phyloP scores from a whole-genome alignment of 2,797 vertebrate genomes.

The Lemur catta region DNA sequence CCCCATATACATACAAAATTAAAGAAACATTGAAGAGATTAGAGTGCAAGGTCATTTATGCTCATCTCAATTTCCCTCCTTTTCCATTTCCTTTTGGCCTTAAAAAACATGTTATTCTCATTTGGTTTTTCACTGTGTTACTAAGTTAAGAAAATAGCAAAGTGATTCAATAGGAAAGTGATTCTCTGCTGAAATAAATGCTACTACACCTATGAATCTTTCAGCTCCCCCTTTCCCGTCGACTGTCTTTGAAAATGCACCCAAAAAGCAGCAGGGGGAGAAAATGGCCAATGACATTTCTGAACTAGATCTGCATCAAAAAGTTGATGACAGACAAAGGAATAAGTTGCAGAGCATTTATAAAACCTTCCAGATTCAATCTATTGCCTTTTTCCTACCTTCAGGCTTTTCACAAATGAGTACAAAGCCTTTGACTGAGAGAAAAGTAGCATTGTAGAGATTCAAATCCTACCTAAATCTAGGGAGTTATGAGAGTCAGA shows the following conservation, averaged over 20 bases:
- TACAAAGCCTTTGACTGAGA: slow-evolving; percentile 64
- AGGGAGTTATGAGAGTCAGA: slow-evolving; percentile 43
- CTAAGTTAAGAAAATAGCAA: slow-evolving; percentile 62
- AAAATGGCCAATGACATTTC: slow-evolving; percentile 66
- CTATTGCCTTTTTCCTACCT: slow-evolving; percentile 43
- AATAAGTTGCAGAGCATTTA: slow-evolving; percentile 59
- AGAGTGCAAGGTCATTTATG: not conserved
- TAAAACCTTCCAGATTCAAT: slow-evolving; percentile 49
- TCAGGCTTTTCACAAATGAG: slow-evolving; percentile 63
- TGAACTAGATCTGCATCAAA: slow-evolving; percentile 63
- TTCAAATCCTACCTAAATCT: slow-evolving; percentile 63
- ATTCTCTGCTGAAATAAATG: slow-evolving; percentile 32
- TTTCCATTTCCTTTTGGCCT: slow-evolving; percentile 27
- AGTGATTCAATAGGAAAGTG: slow-evolving; percentile 57
- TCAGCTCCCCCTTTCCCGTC: not conserved
- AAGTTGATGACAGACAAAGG: slow-evolving; percentile 67
- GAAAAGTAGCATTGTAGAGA: slow-evolving; percentile 65
- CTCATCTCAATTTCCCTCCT: not conserved
- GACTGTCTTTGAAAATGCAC: slow-evolving; percentile 59
- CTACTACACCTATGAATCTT: not conserved
- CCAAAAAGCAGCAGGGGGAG: slow-evolving; percentile 60
- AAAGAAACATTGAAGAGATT: not conserved
- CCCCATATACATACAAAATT: not conserved
- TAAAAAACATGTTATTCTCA: slow-evolving; percentile 51
- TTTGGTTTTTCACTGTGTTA: not conserved